Evolutionary conservation across 1,140 invertebrate species (phyloP), one percentile per base, ranked within the genome.

Genomic region (Bacillus rossius): DNA sequence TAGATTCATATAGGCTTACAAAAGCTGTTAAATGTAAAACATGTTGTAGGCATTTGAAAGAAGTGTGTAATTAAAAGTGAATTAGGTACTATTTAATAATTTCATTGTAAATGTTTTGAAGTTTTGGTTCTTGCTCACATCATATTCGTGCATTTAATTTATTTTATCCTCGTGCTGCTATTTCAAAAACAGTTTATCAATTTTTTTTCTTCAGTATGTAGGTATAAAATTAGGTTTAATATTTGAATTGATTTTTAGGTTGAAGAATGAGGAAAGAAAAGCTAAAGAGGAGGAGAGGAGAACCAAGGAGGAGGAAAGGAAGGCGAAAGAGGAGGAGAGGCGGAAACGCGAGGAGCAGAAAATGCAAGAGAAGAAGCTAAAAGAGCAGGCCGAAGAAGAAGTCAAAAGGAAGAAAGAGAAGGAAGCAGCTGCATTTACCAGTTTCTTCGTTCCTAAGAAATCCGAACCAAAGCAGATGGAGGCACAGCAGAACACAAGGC

Each of bases 401-500:
- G 82, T 82, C 63, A 82, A 77, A 62, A 65, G 79, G 56, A 80
- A 85, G 64, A 81, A 83, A 62, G 81, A 83, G 68, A 80, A 86
- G 64, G 81, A 82, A 1, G 85, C 85, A 8, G 83, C 84, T 40
- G 84, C 82, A 22, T 91, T 93, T 69, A 82, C 77, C 1, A 91
- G 85, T 64, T 94, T 92, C 71, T 92, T 91, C 72, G 82, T 87
- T 13, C 70, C 84, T 13, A 85, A 85, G 70, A 87, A 88, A 65
- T 64, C 65, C n/a, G 66, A 69, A 17, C 13, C 58, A 26, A 58
- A 71, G 59, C 54, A 61, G 62, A 53, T 34, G 19, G 74, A 79
- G 26, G 74, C 75, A 65, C 69, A 34, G 29, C 29, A 7, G 29
- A 34, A 34, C 10, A 34, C 29, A 34, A 61, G 60, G 63, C 55